Evolutionary conservation across 2,888 invertebrate genomes (phyloP).

Genomic region (Erpobdella octoculata): DNA sequence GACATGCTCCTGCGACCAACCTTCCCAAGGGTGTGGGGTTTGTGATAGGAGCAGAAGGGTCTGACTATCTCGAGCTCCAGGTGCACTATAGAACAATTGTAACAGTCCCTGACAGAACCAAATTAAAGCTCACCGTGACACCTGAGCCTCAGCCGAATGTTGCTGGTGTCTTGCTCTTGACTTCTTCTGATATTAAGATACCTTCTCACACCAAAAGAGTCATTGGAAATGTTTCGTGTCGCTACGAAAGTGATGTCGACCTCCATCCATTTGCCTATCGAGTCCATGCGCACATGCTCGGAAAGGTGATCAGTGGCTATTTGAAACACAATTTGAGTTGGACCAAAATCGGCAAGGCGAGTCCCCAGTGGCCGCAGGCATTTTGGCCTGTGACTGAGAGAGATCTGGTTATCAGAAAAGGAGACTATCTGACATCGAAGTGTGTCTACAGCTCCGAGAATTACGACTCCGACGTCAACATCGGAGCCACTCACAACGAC

Average conservation of each 20-base stretch:
- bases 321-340: slow-evolving; percentile 40
- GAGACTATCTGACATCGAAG: slow-evolving; percentile 49
- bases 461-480: slow-evolving; percentile 46
- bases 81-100: slow-evolving; percentile 64
- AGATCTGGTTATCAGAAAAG: slow-evolving; percentile 50
- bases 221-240: slow-evolving; percentile 55
- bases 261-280: slow-evolving; percentile 58
- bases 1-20: slow-evolving; percentile 57
- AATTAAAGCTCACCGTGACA: slow-evolving; percentile 34
- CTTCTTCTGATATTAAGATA: slow-evolving; percentile 38
- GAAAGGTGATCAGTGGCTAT: slow-evolving; percentile 56
- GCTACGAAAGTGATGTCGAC: slow-evolving; percentile 46
- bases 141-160: slow-evolving; percentile 39
- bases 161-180: slow-evolving; percentile 44
- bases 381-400: slow-evolving; percentile 55
- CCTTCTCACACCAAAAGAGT: slow-evolving; percentile 39
- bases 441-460: slow-evolving; percentile 54
- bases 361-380: slow-evolving; percentile 61
- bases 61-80: slow-evolving; percentile 84
- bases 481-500: slow-evolving; percentile 44
- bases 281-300: slow-evolving; percentile 57
- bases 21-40: slow-evolving; percentile 71
- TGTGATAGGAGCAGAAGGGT: slow-evolving; percentile 74
- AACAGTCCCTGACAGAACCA: slow-evolving; percentile 38
- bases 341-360: slow-evolving; percentile 55